Conservation (phyloP, 2,888 invertebrate species). For the Gymnoscelis rufifasciata region DNA sequence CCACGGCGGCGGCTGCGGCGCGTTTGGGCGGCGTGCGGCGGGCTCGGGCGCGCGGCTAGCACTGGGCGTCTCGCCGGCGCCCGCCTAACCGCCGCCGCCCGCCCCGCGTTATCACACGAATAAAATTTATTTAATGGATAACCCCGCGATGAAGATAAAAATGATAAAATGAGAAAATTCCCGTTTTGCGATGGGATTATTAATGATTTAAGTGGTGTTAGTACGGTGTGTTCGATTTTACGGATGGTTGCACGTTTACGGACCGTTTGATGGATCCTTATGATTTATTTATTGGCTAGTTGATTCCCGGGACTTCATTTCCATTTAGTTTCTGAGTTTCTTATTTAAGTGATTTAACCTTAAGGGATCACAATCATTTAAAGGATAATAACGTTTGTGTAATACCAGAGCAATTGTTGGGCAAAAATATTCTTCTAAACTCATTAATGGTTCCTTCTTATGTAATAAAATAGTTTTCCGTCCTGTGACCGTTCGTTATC, state of each 20-base stretch:
- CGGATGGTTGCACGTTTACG: conserved; percentile 35
- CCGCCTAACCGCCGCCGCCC: conserved; percentile 56
- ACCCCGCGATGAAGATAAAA: conserved; percentile 61
- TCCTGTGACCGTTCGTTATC: too few species aligned
- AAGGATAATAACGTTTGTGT: too few species aligned
- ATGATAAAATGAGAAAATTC: conserved; percentile 62
- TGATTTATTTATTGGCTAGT: conserved; percentile 12
- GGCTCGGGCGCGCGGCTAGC: conserved; percentile 54
- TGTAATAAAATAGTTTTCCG: too few species aligned
- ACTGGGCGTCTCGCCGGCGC: conserved; percentile 70
- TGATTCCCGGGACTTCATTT: neutral
- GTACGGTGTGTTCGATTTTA: conserved; percentile 44
- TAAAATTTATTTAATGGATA: conserved; percentile 76
- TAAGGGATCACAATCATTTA: too few species aligned
- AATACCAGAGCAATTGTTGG: too few species aligned
- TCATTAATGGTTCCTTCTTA: too few species aligned
- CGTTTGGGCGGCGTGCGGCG: conserved; percentile 48
- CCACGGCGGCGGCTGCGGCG: conserved; percentile 50
- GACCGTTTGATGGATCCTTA: conserved; percentile 11
- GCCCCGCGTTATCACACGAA: conserved; percentile 72
- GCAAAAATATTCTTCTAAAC: too few species aligned
- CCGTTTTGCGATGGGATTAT: conserved; percentile 54
- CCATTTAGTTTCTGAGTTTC: neutral
- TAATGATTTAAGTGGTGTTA: conserved; percentile 52
- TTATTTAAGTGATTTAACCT: too few species aligned